Evolutionary conservation across 2,113 vertebrate genomes (phyloP).

Genomic region (Eurypyga helias): DNA sequence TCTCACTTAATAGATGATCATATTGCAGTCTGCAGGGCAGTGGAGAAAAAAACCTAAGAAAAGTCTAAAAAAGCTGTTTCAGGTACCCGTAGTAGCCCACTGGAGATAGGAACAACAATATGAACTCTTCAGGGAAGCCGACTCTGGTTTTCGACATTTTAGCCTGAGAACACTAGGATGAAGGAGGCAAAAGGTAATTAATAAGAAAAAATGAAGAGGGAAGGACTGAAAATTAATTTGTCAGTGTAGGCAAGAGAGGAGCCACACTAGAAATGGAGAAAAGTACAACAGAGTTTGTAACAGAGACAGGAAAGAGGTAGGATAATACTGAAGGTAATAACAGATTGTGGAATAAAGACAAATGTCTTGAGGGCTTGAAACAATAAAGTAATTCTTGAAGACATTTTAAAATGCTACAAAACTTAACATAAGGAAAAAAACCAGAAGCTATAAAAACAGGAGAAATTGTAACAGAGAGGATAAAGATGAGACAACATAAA

Average conservation of each 20-base stretch:
- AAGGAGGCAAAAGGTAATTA: neutral
- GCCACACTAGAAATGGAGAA: neutral
- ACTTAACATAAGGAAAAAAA: slow-evolving; percentile 60
- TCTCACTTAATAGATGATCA: neutral
- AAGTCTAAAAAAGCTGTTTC: neutral
- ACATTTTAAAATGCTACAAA: slow-evolving; percentile 59
- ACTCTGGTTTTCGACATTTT: neutral
- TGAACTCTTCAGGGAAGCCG: neutral
- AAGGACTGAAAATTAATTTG: neutral
- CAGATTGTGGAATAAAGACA: slow-evolving; percentile 40
- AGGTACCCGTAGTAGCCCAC: neutral
- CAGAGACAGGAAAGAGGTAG: neutral
- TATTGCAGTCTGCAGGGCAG: neutral
- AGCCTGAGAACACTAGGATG: neutral
- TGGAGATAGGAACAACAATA: neutral
- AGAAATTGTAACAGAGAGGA: slow-evolving; percentile 29
- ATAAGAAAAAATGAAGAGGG: neutral
- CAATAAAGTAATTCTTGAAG: slow-evolving; percentile 64
- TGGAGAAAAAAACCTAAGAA: neutral
- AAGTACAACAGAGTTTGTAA: neutral
- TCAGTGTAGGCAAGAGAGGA: neutral
- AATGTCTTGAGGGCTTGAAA: slow-evolving; percentile 44
- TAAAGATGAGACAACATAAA: slow-evolving; percentile 55
- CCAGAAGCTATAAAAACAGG: slow-evolving; percentile 28
- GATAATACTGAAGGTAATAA: slow-evolving; percentile 34